These are phyloP conservation scores for Andrena fulva DNA, from an alignment of 2,888 invertebrate genomes.

Conservation along the genomic window DNA sequence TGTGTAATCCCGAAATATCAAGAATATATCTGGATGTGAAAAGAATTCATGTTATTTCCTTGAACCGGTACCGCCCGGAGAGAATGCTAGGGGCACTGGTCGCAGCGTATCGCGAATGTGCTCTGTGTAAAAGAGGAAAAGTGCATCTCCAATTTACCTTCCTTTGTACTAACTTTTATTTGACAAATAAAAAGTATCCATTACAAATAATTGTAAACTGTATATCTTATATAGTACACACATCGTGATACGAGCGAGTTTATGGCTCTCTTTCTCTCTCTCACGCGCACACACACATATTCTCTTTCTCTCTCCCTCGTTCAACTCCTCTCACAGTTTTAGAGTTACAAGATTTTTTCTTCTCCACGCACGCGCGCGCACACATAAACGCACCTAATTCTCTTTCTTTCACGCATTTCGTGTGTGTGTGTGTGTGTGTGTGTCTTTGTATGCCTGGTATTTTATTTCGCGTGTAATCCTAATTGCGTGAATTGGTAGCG, in stretches of 20 bases:
- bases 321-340: constrained; percentile 27
- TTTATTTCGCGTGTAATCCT: constrained; percentile 33
- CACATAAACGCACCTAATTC: constrained; percentile 36
- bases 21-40: constrained; percentile 18
- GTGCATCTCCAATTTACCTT: constrained; percentile 14
- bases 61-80: neutral
- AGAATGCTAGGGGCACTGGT: neutral
- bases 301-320: constrained; percentile 38
- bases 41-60: constrained; percentile 9
- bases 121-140: neutral
- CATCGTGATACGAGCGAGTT: constrained; percentile 72
- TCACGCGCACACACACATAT: constrained; percentile 19
- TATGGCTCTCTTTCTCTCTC: constrained; percentile 52
- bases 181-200: constrained; percentile 83
- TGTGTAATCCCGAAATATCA: neutral
- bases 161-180: constrained; percentile 83
- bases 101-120: neutral
- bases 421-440: constrained; percentile 36
- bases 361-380: constrained; percentile 32
- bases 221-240: constrained; percentile 80
- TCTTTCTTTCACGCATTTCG: constrained; percentile 35
- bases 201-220: constrained; percentile 83
- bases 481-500: constrained; percentile 22
- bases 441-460: constrained; percentile 22
- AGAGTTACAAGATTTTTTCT: constrained; percentile 1